phyloP scores from a whole-genome alignment of 2,797 vertebrate genomes.

The Myripristis jacobus region DNA sequence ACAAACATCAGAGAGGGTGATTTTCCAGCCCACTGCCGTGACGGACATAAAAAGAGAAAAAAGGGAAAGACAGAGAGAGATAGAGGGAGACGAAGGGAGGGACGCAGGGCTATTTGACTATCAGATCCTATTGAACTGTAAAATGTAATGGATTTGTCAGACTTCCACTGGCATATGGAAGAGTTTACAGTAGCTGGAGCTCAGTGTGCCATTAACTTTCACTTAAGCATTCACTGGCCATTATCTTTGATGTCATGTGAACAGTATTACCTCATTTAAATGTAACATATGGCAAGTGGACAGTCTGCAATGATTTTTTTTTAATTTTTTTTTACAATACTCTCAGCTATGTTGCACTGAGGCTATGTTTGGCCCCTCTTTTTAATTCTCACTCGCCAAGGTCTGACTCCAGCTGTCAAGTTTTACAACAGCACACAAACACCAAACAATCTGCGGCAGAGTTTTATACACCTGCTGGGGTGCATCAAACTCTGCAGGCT shows the following conservation, averaged over 20 bases:
- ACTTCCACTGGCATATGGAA: conserved; percentile 60
- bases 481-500: too few relatives aligned
- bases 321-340: background rate
- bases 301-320: background rate
- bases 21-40: conserved; percentile 72
- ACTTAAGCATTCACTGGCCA: conserved; percentile 33
- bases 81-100: conserved; percentile 39
- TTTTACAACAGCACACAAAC: too few relatives aligned
- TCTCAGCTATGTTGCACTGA: too few relatives aligned
- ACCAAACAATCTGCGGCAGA: too few relatives aligned
- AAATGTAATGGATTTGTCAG: conserved; percentile 67
- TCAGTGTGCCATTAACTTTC: conserved; percentile 51
- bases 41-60: conserved; percentile 56
- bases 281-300: conserved; percentile 36
- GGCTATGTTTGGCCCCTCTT: too few relatives aligned
- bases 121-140: conserved; percentile 65
- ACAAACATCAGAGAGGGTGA: conserved; percentile 75
- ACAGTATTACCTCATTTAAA: conserved; percentile 36
- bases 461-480: too few relatives aligned
- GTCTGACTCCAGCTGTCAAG: background rate
- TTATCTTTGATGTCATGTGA: conserved; percentile 39
- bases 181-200: conserved; percentile 57
- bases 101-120: conserved; percentile 37
- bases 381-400: background rate
- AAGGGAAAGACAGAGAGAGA: conserved; percentile 62